Evolutionary conservation across 2,113 vertebrate species (phyloP), one percentile per base, ranked within the genome.

Genomic region (Coracopsis vasa): DNA sequence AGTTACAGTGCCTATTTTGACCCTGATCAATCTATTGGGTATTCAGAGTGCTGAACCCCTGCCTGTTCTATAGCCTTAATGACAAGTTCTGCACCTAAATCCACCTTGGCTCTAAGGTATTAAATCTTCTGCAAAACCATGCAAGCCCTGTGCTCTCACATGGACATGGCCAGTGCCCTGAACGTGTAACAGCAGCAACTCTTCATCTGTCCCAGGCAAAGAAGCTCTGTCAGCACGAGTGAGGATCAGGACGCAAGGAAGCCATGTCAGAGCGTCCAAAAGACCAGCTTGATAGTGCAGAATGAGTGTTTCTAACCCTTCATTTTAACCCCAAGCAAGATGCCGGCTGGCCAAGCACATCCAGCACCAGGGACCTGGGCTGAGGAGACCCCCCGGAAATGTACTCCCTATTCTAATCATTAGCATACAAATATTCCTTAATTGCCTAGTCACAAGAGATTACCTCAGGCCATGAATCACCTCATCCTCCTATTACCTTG

Each of bases 371-470:
- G 80, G 20, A 64, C 21, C 47, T 11, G 24, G 56, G 37, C 64
- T 48, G 81, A 77, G 42, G 28, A 88, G 62, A 67, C 66, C 54
- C 39, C 39, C 6, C 75, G 70, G 39, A 86, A 80, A 85, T 15
- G 56, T 1, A 9, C 53, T 71, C 54, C 50, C 67, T 87, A 16
- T 72, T 90, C 62, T 90, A 77, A 78, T 71, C 54, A 70, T 91
- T 88, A 95, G 41, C 93, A 82, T 37, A 91, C 86, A 94, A 93
- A 94, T 86, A 95, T 90, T 78, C 71, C 77, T 74, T 97, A 97
- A 97, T 94, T 97, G 86, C 53, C 54, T 23, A 61, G 86, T 91
- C 95, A 92, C 71, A 75, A 90, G 44, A 90, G 69, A 95, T 70
- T 39, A 54, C 88, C n/a, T 90, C 48, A 64, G 74, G 89, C 70